A percentile compares a stretch with the other conserved stretches of the same genome.
Conservation (phyloP, 2,113 vertebrate species). For the Todiramphus chloris region DNA sequence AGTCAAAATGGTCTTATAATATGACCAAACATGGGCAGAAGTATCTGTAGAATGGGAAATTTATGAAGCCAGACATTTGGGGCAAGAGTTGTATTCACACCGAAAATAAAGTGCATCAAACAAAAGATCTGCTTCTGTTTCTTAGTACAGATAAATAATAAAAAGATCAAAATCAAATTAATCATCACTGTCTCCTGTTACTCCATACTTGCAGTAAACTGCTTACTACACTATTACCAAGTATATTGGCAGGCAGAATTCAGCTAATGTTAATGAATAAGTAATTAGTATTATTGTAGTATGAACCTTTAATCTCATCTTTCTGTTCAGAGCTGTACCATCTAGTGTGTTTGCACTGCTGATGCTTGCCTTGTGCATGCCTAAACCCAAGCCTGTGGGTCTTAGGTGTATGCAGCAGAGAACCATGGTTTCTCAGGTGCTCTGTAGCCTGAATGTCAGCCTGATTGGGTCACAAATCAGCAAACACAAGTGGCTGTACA, state of each 20-base stretch:
- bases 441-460: fast-evolving
- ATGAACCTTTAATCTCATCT: neutral
- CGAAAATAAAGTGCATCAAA: neutral
- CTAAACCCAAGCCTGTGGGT: neutral
- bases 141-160: neutral
- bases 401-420: neutral
- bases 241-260: neutral
- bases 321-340: neutral
- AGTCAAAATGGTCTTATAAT: neutral
- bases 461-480: neutral
- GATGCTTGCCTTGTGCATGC: neutral
- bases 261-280: neutral
- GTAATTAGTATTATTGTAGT: neutral
- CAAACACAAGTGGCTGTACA: neutral
- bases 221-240: neutral
- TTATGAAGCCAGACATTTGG: neutral
- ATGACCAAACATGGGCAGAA: neutral
- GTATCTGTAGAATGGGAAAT: neutral
- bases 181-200: neutral
- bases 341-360: neutral
- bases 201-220: neutral
- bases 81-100: neutral
- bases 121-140: neutral
- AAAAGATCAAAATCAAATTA: neutral
- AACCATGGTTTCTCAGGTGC: neutral